These are phyloP conservation scores for Standfussiana lucernea DNA, from an alignment of 2,888 invertebrate species.

Conservation along the genomic window DNA sequence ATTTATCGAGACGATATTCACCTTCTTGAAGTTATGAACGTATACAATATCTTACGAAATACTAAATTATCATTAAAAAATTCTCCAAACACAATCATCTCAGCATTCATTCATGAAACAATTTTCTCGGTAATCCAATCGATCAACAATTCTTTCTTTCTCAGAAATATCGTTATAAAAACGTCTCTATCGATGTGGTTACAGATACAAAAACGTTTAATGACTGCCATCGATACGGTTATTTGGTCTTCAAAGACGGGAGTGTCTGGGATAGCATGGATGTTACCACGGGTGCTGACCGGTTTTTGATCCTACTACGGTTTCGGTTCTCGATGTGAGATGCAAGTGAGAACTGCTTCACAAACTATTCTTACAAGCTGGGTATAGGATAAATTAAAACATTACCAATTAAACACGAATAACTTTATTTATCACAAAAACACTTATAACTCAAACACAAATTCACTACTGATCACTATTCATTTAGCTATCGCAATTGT, in stretches of 20 bases:
- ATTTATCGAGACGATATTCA: background rate
- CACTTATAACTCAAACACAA: too few species aligned
- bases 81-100: constrained; percentile 23
- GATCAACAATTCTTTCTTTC: constrained; percentile 15
- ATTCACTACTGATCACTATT: too few species aligned
- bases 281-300: constrained; percentile 19
- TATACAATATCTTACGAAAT: too few species aligned
- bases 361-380: too few species aligned
- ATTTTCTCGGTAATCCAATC: constrained; percentile 14
- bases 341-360: background rate
- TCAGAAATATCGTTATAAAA: constrained; percentile 13
- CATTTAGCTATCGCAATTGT: too few species aligned
- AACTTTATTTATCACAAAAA: too few species aligned
- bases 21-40: background rate
- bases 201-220: constrained; percentile 23
- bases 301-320: constrained; percentile 39
- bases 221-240: constrained; percentile 37
- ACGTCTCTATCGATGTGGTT: constrained; percentile 5
- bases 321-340: constrained; percentile 11
- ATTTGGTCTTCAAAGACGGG: constrained; percentile 29
- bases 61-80: background rate
- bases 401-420: too few species aligned
- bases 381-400: too few species aligned
- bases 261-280: constrained; percentile 31
- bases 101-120: constrained; percentile 33